Conservation (phyloP, 1,140 invertebrate species). For the Anastrepha ludens region DNA sequence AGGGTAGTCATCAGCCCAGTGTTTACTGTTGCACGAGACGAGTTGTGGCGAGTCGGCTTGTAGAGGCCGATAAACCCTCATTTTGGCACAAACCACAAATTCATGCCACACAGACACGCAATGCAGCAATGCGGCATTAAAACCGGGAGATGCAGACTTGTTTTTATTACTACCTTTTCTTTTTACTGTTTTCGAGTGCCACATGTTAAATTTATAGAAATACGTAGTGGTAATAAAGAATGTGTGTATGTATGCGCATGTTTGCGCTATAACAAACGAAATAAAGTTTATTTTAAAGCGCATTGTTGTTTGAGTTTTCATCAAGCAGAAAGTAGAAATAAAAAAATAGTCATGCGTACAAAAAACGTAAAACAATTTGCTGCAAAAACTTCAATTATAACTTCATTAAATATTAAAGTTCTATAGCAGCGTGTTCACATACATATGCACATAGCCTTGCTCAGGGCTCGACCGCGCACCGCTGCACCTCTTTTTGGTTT, state of each 20-base stretch:
- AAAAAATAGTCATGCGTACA: not conserved
- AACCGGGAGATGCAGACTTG: not conserved
- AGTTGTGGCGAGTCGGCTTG: not conserved
- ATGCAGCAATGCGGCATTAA: not conserved
- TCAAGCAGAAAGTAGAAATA: not conserved
- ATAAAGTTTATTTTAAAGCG: not conserved
- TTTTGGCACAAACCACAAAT: slow-evolving; percentile 8
- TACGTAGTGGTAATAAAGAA: not conserved
- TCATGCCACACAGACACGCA: slow-evolving; percentile 27
- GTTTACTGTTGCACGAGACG: not conserved
- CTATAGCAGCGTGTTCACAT: not conserved
- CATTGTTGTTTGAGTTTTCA: not conserved
- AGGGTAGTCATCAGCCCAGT: not conserved
- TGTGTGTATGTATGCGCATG: too few relatives aligned
- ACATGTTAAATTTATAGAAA: not conserved
- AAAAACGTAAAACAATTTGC: too few relatives aligned
- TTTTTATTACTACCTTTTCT: not conserved
- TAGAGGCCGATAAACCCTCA: not conserved
- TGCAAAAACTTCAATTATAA: not conserved
- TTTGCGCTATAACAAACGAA: not conserved
- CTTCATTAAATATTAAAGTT: slow-evolving; percentile 18
- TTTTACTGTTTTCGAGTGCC: not conserved
- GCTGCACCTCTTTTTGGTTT: not conserved
- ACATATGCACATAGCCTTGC: too few relatives aligned
- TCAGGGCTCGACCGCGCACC: not conserved